Percentiles rank a stretch among this genome's conserved stretches.
Evolutionary conservation across 2,888 invertebrate species (phyloP).

Genomic region (Heliconius sara): DNA sequence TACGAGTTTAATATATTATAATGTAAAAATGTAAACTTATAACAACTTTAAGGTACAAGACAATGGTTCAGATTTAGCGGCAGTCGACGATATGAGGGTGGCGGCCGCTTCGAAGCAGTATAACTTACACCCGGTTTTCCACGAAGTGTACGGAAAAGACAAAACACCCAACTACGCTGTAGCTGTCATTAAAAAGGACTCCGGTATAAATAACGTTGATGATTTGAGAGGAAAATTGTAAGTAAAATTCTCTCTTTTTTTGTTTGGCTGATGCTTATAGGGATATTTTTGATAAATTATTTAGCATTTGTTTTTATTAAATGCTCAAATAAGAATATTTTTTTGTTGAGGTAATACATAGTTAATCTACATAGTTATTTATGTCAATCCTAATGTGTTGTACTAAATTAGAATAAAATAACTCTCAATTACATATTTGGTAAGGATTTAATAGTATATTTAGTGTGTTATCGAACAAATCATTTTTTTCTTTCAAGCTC

Average conservation of each 20-base stretch:
- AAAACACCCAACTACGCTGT: constrained; percentile 86
- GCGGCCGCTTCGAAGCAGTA: constrained; percentile 80
- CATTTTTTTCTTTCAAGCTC: too few relatives aligned
- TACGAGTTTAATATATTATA: background rate
- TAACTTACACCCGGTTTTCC: constrained; percentile 85
- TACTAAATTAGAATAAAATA: background rate
- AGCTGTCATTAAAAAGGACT: constrained; percentile 86
- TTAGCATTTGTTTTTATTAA: too few relatives aligned
- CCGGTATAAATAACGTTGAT: constrained; percentile 80
- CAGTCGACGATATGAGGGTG: constrained; percentile 86
- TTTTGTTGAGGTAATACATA: too few relatives aligned
- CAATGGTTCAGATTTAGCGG: constrained; percentile 88
- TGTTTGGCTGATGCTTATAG: background rate
- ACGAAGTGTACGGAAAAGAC: constrained; percentile 84
- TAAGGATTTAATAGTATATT: too few relatives aligned
- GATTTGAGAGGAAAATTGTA: constrained; percentile 86
- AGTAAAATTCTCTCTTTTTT: constrained; percentile 48
- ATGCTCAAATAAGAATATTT: too few relatives aligned
- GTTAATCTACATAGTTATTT: background rate
- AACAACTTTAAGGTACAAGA: constrained; percentile 81
- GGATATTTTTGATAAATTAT: too few relatives aligned
- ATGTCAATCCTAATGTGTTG: background rate
- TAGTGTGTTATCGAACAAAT: too few relatives aligned
- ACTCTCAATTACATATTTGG: too few relatives aligned
- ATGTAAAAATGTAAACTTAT: background rate